phyloP scores from a whole-genome alignment of 2,113 vertebrate genomes.

The Arizona elegans region DNA sequence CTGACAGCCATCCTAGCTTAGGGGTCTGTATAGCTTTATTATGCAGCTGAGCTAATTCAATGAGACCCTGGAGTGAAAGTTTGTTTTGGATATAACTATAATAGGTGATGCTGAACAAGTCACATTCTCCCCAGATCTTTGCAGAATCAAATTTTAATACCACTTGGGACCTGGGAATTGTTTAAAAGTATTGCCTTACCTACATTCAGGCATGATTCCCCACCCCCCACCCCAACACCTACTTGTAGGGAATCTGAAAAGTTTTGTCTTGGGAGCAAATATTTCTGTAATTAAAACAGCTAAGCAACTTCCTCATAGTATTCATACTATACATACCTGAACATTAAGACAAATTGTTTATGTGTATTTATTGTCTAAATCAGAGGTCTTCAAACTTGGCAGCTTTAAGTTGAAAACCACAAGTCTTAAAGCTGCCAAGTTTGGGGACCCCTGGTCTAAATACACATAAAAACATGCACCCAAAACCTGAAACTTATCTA shows the following conservation, averaged over 20 bases:
- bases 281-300: background rate
- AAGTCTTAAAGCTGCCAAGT: too few species aligned
- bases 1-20: background rate
- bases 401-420: too few species aligned
- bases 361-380: background rate
- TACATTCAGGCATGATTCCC: background rate
- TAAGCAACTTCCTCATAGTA: background rate
- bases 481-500: background rate
- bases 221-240: rapidly evolving
- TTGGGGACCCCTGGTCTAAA: background rate
- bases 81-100: background rate
- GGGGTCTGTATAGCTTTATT: background rate
- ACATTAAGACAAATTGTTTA: background rate
- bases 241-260: background rate
- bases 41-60: background rate
- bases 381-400: too few species aligned
- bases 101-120: background rate
- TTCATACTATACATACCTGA: background rate
- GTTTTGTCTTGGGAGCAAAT: background rate
- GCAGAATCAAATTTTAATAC: background rate
- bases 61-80: background rate
- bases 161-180: background rate
- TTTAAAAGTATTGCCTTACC: background rate
- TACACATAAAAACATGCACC: background rate
- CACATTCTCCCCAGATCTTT: too few species aligned